phyloP scores from a whole-genome alignment of 2,888 invertebrate species.

The Gerris lacustris region DNA sequence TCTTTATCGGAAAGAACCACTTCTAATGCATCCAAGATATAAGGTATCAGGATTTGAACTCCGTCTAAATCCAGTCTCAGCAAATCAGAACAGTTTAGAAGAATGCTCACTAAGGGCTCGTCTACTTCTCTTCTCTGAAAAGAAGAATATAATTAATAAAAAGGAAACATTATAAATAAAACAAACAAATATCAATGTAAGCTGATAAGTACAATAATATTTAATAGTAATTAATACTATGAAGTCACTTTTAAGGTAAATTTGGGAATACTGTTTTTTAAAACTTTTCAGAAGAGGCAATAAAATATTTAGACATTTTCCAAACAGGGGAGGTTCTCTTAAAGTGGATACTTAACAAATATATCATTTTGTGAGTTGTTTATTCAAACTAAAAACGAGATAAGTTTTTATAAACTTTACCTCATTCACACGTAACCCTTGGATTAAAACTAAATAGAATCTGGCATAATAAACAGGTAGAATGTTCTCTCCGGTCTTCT shows the following conservation, averaged over 20 bases:
- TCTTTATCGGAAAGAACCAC: constrained; percentile 79
- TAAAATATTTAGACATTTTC: too few relatives aligned
- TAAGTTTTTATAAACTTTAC: constrained; percentile 31
- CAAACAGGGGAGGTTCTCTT: too few relatives aligned
- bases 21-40: constrained; percentile 79
- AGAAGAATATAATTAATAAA: background rate
- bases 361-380: too few relatives aligned
- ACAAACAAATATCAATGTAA: background rate
- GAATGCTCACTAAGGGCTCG: constrained; percentile 74
- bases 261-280: too few relatives aligned
- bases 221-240: too few relatives aligned
- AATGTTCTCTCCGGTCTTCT: constrained; percentile 87
- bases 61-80: constrained; percentile 87
- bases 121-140: constrained; percentile 47
- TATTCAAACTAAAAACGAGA: too few relatives aligned
- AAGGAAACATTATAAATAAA: background rate
- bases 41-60: constrained; percentile 78
- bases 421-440: constrained; percentile 62
- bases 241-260: too few relatives aligned
- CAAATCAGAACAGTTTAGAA: constrained; percentile 74
- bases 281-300: too few relatives aligned
- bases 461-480: constrained; percentile 83
- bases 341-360: too few relatives aligned
- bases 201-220: too few relatives aligned
- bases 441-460: constrained; percentile 81